These are phyloP conservation scores for Dicranocentrus wangi DNA, from an alignment of 2,888 invertebrate species.

Conservation along the genomic window DNA sequence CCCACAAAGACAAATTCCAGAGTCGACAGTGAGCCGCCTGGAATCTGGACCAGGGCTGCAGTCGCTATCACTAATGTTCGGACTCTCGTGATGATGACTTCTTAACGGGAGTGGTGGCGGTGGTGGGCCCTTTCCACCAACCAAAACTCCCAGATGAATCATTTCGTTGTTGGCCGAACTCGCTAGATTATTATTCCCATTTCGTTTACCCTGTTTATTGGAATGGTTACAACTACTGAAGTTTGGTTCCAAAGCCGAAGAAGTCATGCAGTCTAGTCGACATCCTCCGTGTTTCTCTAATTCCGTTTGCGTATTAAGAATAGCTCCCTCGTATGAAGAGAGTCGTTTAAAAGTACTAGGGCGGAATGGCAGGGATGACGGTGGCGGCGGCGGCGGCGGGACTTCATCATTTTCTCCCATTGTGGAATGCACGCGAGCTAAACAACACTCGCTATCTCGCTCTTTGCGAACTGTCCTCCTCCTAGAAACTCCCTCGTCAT, in stretches of 20 bases:
- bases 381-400: conserved; percentile 1
- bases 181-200: conserved; percentile 45
- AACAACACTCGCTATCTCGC: too few species aligned
- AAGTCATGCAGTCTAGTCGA: too few species aligned
- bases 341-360: conserved; percentile 29
- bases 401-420: conserved; percentile 12
- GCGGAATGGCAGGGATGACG: conserved; percentile 22
- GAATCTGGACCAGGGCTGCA: conserved; percentile 45
- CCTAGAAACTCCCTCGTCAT: too few species aligned
- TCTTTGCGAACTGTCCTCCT: neutral
- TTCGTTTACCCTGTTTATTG: conserved; percentile 54
- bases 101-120: too few species aligned
- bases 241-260: neutral
- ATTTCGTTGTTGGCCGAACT: neutral
- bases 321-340: conserved; percentile 54
- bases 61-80: conserved; percentile 39
- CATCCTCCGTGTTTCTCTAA: conserved; percentile 7
- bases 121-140: too few species aligned
- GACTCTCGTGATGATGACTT: too few species aligned
- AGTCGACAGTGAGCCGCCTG: conserved; percentile 50
- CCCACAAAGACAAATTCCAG: conserved; percentile 55
- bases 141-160: conserved; percentile 4
- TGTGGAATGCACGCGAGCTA: conserved; percentile 19
- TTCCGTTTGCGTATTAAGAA: conserved; percentile 33
- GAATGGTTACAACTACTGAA: conserved; percentile 5